These are phyloP conservation scores for Austrofundulus limnaeus DNA, from an alignment of 2,113 vertebrate genomes.

Conservation along the genomic window DNA sequence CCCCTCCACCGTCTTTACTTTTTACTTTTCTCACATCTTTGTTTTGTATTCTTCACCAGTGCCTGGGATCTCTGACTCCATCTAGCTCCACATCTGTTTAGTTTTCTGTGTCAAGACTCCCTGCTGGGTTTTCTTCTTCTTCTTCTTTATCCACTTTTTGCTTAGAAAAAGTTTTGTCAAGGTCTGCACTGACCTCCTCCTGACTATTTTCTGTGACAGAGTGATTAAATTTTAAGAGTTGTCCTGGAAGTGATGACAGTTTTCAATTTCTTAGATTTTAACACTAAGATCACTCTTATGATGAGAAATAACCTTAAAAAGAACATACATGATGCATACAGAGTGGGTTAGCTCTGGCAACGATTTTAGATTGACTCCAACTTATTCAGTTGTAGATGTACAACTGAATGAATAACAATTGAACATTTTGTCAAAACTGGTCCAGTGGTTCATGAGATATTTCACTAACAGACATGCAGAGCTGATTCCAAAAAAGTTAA, in stretches of 20 bases:
- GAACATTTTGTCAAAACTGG: too few species aligned
- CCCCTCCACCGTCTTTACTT: neutral
- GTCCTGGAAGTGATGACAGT: constrained; percentile 24
- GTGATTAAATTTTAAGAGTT: constrained; percentile 37
- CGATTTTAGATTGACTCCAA: too few species aligned
- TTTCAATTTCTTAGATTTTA: constrained; percentile 35
- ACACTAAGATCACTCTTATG: too few species aligned
- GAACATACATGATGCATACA: too few species aligned
- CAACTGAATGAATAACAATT: too few species aligned
- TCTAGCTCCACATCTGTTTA: neutral
- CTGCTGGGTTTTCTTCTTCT: neutral
- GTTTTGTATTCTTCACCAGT: neutral
- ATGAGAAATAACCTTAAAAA: too few species aligned
- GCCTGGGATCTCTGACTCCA: neutral
- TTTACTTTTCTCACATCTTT: neutral
- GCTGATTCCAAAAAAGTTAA: too few species aligned
- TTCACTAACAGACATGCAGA: too few species aligned
- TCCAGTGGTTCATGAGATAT: too few species aligned
- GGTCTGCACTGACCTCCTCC: neutral
- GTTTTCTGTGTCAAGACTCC: neutral
- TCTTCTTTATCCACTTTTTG: neutral
- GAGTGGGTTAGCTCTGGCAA: too few species aligned
- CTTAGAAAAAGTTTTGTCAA: neutral
- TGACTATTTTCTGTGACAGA: neutral
- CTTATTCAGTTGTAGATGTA: too few species aligned